Evolutionary conservation across 2,797 vertebrate species (phyloP).

Genomic region (Chaunax sp.): DNA sequence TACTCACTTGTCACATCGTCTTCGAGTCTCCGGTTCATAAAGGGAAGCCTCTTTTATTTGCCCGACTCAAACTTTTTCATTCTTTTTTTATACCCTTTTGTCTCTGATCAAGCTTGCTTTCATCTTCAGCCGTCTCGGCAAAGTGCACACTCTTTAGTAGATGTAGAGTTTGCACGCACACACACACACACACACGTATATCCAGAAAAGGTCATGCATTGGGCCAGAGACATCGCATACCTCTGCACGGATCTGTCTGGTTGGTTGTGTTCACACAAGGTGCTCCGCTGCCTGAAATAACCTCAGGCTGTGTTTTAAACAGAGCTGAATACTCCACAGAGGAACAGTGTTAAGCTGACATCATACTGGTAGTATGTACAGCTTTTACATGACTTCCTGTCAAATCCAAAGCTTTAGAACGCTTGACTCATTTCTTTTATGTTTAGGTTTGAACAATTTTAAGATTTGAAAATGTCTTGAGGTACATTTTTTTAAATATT

Average conservation of each 20-base stretch:
- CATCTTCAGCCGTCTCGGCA: conserved; percentile 35
- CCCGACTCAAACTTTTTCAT: conserved; percentile 29
- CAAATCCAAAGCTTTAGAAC: background rate
- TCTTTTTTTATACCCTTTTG: conserved; percentile 14
- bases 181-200: background rate
- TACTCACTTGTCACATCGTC: conserved; percentile 24
- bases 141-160: conserved; percentile 7
- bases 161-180: conserved; percentile 5
- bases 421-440: background rate
- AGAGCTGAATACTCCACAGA: background rate
- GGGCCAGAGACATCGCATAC: conserved; percentile 35
- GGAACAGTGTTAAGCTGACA: background rate
- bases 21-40: conserved; percentile 19
- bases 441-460: background rate
- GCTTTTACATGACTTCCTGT: too few species aligned
- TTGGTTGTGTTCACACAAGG: conserved; percentile 47
- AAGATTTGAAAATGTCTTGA: background rate
- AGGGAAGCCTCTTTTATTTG: conserved; percentile 39
- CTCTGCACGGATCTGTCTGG: conserved; percentile 44
- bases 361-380: background rate
- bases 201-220: conserved; percentile 46
- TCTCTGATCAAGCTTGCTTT: conserved; percentile 44
- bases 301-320: conserved; percentile 35
- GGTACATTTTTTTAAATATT: too few species aligned
- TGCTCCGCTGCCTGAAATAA: conserved; percentile 37